phyloP scores from a whole-genome alignment of 2,797 vertebrate genomes.

The Hydrophis major region DNA sequence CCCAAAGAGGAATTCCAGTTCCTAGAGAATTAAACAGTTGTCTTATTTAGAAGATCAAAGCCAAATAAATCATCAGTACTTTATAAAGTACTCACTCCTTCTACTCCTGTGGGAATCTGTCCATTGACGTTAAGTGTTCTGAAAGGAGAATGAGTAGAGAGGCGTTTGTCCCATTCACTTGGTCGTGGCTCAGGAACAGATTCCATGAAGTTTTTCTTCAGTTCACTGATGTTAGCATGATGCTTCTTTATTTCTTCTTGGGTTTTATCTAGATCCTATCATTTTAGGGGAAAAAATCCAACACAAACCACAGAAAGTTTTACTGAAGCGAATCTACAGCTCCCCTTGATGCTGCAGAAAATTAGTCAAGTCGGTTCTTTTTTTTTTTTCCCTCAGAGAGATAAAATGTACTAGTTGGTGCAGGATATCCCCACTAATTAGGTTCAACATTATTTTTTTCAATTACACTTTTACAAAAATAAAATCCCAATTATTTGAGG shows the following conservation, averaged over 20 bases:
- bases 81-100: constrained; percentile 82
- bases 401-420: not conserved
- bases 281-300: constrained; percentile 49
- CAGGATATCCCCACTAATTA: not conserved
- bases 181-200: constrained; percentile 87
- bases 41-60: not conserved
- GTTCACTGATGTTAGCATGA: constrained; percentile 94
- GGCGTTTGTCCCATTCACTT: constrained; percentile 97
- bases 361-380: constrained; percentile 30
- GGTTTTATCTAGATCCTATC: constrained; percentile 92
- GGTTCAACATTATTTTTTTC: not conserved
- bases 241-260: constrained; percentile 95
- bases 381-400: not conserved
- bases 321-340: not conserved
- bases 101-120: constrained; percentile 82
- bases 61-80: not conserved
- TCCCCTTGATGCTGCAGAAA: constrained; percentile 47
- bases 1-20: not conserved
- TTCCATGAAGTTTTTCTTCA: constrained; percentile 99
- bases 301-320: constrained; percentile 22
- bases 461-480: not conserved
- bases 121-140: constrained; percentile 88
- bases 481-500: not conserved
- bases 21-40: not conserved
- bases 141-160: constrained; percentile 93